A percentile compares a stretch with the other conserved stretches of the same genome.
phyloP scores from a whole-genome alignment of 2,888 invertebrate genomes.

The Sinotaia quadrata region DNA sequence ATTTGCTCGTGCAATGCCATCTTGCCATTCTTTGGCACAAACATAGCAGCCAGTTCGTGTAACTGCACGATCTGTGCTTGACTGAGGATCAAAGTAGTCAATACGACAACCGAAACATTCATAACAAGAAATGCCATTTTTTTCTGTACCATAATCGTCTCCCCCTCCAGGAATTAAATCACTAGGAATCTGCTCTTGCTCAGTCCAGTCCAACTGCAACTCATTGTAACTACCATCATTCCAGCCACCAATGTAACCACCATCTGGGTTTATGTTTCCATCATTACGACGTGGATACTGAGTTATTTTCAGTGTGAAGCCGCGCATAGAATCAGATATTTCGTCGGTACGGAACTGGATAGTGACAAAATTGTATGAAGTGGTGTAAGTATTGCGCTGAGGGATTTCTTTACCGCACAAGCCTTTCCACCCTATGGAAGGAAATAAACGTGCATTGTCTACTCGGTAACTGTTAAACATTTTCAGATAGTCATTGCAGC shows the following conservation, averaged over 20 bases:
- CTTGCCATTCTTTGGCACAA: constrained; percentile 50
- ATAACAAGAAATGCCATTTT: constrained; percentile 45
- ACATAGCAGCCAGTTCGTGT: constrained; percentile 44
- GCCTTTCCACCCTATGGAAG: constrained; percentile 45
- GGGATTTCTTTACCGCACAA: constrained; percentile 47
- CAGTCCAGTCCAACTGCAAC: constrained; percentile 49
- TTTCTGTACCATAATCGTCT: constrained; percentile 43
- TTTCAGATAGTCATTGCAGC: constrained; percentile 48
- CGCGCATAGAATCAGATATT: constrained; percentile 41
- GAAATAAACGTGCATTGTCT: constrained; percentile 52
- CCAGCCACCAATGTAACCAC: constrained; percentile 52
- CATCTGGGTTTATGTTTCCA: constrained; percentile 46
- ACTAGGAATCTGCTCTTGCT: constrained; percentile 46
- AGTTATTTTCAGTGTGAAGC: constrained; percentile 41
- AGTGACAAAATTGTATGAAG: constrained; percentile 49
- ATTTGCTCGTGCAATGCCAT: constrained; percentile 43
- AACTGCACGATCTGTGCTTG: constrained; percentile 33
- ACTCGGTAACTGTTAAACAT: constrained; percentile 50
- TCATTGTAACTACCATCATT: constrained; percentile 50
- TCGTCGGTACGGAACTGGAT: constrained; percentile 50
- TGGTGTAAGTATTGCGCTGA: constrained; percentile 36
- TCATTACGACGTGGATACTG: constrained; percentile 47
- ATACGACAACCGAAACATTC: constrained; percentile 44
- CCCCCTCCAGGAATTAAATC: constrained; percentile 41
- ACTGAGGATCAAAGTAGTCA: constrained; percentile 44